Evolutionary conservation across 2,888 invertebrate genomes (phyloP), one percentile per base, ranked within the genome.

Genomic region (Galerucella calmariensis): DNA sequence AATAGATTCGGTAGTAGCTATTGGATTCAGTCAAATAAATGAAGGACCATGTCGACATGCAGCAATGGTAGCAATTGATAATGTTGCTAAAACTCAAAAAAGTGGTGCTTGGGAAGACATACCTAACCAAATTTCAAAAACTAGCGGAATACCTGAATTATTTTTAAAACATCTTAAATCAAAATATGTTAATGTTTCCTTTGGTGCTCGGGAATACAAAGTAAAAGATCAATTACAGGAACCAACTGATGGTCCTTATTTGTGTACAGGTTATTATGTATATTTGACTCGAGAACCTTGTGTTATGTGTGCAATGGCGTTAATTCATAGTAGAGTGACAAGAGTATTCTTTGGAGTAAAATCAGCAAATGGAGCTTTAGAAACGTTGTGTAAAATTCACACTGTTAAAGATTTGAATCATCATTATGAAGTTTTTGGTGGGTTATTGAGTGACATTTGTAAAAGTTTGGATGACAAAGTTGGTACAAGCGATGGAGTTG

Each of bases 291-390:
- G 90, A 75, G 98, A 99, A 85, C 98, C 98, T 0, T 99, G 99
- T 87, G 85, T 95, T 0, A 96, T 98, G 94, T 99, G 99, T 88
- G 90, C 96, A 0, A 99, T 99, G 98, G 98, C 95, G 0, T 88
- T 99, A 71, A 90, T 97, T 0, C 98, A 99, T 86, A 95, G 97
- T n/a, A 89, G 98, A 77, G 92, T 92, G 0, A 92, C 92, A 69
- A 90, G 95, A 74, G 92, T 98, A 2, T 98, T 97, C 86, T 98
- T 93, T 84, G 90, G 91, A 6, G 83, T 88, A 0, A 89, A 90
- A 74, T 85, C 87, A 0, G 73, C 80, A 0, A 89, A 89, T 73
- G 98, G 98, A 0, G 95, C 92, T 0, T 86, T 98, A 0, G 91
- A 91, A 0, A 92, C 92, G 1, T 89, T 88, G 72, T 91, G 92